phyloP scores from a whole-genome alignment of 2,797 vertebrate species.

The Synanceia verrucosa region DNA sequence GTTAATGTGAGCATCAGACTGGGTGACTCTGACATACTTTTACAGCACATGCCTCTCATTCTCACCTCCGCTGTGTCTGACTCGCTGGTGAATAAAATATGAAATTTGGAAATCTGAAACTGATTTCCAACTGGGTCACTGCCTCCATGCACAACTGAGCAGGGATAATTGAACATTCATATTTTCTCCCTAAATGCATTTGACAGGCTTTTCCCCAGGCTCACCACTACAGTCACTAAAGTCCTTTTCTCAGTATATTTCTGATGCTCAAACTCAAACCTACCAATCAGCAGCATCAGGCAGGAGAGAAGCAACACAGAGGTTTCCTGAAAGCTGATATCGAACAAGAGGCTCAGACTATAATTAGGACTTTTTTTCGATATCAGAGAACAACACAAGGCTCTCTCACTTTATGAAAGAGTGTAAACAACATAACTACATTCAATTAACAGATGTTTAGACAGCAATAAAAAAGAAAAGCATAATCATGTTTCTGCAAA shows the following conservation, averaged over 20 bases:
- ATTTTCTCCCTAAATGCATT: slow-evolving; percentile 32
- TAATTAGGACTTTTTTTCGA: not conserved
- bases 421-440: too few species aligned
- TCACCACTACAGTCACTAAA: slow-evolving; percentile 74
- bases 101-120: slow-evolving; percentile 51
- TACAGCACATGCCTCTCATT: slow-evolving; percentile 8
- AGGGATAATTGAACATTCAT: slow-evolving; percentile 56
- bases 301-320: slow-evolving; percentile 28
- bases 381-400: not conserved
- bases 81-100: slow-evolving; percentile 50
- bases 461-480: too few species aligned
- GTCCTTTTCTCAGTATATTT: slow-evolving; percentile 45
- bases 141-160: slow-evolving; percentile 59
- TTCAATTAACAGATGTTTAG: too few species aligned
- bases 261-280: slow-evolving; percentile 66
- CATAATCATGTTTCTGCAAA: not conserved
- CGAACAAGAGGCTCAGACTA: not conserved
- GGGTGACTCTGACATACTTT: not conserved
- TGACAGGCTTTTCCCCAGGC: slow-evolving; percentile 58
- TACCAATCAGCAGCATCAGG: slow-evolving; percentile 61
- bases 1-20: slow-evolving; percentile 20
- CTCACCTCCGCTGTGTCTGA: slow-evolving; percentile 20
- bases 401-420: not conserved
- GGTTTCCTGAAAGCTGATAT: slow-evolving; percentile 11
- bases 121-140: slow-evolving; percentile 61